Base-by-base conservation (phyloP, 2,888 invertebrate genomes). In the Drosophila putrida region DNA sequence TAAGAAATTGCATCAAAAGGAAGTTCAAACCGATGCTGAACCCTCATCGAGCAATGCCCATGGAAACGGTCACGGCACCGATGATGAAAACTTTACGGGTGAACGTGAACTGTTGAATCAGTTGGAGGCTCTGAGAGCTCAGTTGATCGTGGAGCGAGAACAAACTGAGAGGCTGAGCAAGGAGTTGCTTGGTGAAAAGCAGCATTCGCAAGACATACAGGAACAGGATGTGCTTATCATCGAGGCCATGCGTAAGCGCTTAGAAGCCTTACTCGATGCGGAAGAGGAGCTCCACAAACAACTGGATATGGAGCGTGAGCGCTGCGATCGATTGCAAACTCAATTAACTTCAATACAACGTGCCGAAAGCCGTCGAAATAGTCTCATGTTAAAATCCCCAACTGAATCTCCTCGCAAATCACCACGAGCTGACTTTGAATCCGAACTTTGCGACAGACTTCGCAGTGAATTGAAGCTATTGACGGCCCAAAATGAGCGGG, bases 151-250 rank as follows among this genome's bases (percentile, higher is more conserved):
- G 6, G 91, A 91, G 59, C 86, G 91, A 0, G 90, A 90, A 8
- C 89, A 92, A 62, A 93, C 94, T 25, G 94, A 93, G 4, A 93
- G 94, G 27, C 90, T 95, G 54, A 93, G 95, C 78, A 93, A 94
- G 36, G 92, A 94, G 65, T 90, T 95, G 11, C 93, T 94, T 62
- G 92, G 94, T 27, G 95, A 95, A 82, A 94, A 94, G 80, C 93
- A 94, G 46, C 93, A 93, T 41, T 93, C 94, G 0, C 93, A 94
- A 54, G 90, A 92, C 6, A 91, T 93, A 41, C 94, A 95, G 92
- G 93, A 94, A 28, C 95, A 95, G 90, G 95, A 95, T 90, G 94
- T 95, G 0, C 93, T 94, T 78, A 94, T 95, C 90, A 95, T 96
- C 72, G 94, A 95, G 82, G 94, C 95, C 60, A 93, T 96, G 80